Percentiles rank a stretch among this genome's conserved stretches.
phyloP scores from a whole-genome alignment of 2,113 vertebrate genomes.

The Gymnarchus niloticus region DNA sequence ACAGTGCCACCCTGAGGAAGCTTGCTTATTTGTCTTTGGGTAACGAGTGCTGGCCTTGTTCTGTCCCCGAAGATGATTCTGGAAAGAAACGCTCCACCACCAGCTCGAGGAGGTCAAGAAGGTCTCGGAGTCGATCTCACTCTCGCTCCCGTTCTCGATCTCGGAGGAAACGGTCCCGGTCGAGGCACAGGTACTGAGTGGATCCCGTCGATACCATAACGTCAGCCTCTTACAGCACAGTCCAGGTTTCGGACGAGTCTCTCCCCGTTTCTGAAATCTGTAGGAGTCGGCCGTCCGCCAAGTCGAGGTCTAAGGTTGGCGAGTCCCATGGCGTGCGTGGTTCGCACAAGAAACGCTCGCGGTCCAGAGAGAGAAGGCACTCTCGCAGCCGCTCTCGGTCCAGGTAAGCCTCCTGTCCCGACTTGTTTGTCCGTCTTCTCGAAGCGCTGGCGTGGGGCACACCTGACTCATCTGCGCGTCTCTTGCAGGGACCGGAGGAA shows the following conservation, averaged over 20 bases:
- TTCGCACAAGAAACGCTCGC: conserved; percentile 74
- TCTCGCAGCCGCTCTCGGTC: conserved; percentile 77
- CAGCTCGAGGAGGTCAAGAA: conserved; percentile 61
- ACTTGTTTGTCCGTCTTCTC: not conserved
- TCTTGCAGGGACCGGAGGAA: conserved; percentile 35
- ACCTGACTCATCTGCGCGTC: not conserved
- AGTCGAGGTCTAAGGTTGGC: conserved; percentile 63
- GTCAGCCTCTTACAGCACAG: not conserved
- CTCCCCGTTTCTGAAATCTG: not conserved
- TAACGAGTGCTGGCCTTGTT: not conserved
- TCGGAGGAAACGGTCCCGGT: conserved; percentile 78
- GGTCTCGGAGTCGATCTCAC: conserved; percentile 72
- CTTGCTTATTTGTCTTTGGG: not conserved
- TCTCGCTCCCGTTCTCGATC: conserved; percentile 74
- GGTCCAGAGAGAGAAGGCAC: conserved; percentile 71
- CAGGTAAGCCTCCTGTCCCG: conserved; percentile 27
- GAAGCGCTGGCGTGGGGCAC: not conserved
- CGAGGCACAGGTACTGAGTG: conserved; percentile 74
- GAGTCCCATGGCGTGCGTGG: conserved; percentile 70
- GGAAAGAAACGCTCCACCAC: conserved; percentile 65
- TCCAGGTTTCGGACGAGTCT: not conserved
- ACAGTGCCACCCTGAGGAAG: not conserved
- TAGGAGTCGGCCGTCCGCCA: conserved; percentile 70
- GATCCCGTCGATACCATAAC: not conserved
- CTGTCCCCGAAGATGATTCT: conserved; percentile 52